Base-by-base conservation (phyloP, 2,113 vertebrate genomes). In the Apus apus region DNA sequence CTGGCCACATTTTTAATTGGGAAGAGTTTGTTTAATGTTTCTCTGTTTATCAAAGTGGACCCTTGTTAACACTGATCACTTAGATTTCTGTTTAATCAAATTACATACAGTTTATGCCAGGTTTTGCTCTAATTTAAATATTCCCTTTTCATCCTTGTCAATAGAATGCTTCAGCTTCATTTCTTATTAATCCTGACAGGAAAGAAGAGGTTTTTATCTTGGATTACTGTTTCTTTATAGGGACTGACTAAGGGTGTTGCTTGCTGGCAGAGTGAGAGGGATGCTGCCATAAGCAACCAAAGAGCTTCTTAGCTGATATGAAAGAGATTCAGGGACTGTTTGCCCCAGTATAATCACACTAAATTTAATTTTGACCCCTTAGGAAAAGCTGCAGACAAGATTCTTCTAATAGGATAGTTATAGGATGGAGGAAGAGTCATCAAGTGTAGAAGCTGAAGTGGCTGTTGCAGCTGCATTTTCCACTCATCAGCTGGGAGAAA, bases 51-150 rank as follows among this genome's bases (percentile, higher is more conserved):
- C 95, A 95, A 92, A 97, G 90, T 74, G 89, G 89, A 86, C 91
- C 81, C 93, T 94, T 93, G 87, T 96, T 97, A 95, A 89, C 86
- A 85, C 70, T 57, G 88, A 93, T 94, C 40, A 8, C 93, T 97
- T 85, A 90, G 81, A 77, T 92, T 93, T 80, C 62, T 87, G 45
- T 94, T 96, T 97, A 94, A 96, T 97, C 95, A 94, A 93, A 87
- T 89, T 81, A 74, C 48, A 40, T 66, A 60, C 58, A 67, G 19
- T 32, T 19, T 76, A n/a, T 68, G 51, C 34, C 22, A 58, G 34
- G 66, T 67, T 92, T 87, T 74, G 85, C 71, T 96, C 74, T 96
- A 76, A 95, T 95, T 95, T 96, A 90, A 95, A 87, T 87, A 71
- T 50, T 89, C 70, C 27, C 80, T 96, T 95, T 93, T 96, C 85